Conservation (phyloP, 2,888 invertebrate species). For the Microchrysa polita region DNA sequence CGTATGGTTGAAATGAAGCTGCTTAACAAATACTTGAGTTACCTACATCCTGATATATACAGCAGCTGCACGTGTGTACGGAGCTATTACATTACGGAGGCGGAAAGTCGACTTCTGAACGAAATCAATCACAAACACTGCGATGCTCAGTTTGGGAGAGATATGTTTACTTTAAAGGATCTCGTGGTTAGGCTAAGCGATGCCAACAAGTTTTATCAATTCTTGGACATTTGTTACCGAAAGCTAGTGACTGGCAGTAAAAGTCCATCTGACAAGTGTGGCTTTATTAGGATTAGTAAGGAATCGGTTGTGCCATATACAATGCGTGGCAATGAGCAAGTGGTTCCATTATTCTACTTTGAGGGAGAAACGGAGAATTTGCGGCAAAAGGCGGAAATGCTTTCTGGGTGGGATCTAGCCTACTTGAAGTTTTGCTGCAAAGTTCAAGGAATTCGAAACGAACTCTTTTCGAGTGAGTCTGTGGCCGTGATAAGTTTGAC, state of each 20-base stretch:
- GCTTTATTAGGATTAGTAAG: conserved; percentile 90
- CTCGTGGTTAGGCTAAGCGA: conserved; percentile 88
- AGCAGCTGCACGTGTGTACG: conserved; percentile 90
- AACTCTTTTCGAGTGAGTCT: conserved; percentile 89
- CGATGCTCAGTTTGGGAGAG: conserved; percentile 88
- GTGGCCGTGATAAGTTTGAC: conserved; percentile 90
- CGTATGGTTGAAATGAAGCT: conserved; percentile 92
- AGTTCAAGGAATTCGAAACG: conserved; percentile 91
- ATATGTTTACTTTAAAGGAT: conserved; percentile 88
- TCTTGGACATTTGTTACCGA: conserved; percentile 88
- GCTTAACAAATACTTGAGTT: conserved; percentile 87
- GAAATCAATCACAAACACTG: conserved; percentile 94
- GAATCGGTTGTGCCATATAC: conserved; percentile 95
- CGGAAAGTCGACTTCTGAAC: conserved; percentile 87
- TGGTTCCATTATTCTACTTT: conserved; percentile 90
- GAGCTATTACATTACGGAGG: conserved; percentile 92
- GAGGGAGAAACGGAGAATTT: conserved; percentile 89
- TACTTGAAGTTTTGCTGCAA: conserved; percentile 95
- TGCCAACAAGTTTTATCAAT: conserved; percentile 89
- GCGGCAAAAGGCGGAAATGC: conserved; percentile 84
- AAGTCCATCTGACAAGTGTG: conserved; percentile 81
- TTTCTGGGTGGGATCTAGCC: conserved; percentile 91
- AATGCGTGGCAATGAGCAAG: conserved; percentile 82
- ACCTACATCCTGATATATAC: conserved; percentile 88
- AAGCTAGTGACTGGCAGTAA: conserved; percentile 78